phyloP scores from a whole-genome alignment of 2,113 vertebrate genomes.

The Harpagus bidentatus region DNA sequence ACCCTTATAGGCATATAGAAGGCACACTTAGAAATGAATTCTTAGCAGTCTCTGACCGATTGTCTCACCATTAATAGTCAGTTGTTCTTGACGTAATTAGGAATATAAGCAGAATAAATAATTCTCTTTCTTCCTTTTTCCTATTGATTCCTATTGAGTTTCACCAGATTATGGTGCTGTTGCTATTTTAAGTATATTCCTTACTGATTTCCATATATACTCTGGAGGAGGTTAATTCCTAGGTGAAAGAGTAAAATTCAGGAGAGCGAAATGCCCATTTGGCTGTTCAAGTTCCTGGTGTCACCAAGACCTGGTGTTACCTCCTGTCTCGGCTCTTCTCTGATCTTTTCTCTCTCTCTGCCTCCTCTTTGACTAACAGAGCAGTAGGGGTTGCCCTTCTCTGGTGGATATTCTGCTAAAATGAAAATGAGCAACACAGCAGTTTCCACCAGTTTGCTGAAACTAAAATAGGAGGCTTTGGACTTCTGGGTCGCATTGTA shows the following conservation, averaged over 20 bases:
- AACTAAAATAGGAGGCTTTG: background rate
- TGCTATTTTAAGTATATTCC: background rate
- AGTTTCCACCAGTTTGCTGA: background rate
- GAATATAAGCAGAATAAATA: background rate
- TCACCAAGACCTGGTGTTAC: background rate
- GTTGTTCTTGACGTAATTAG: background rate
- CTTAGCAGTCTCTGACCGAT: background rate
- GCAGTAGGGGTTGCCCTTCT: background rate
- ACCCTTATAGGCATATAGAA: background rate
- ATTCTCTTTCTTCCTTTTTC: background rate
- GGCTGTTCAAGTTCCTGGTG: rapidly evolving
- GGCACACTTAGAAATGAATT: background rate
- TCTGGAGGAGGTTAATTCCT: background rate
- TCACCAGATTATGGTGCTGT: background rate
- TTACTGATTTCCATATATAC: background rate
- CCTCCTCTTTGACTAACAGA: background rate
- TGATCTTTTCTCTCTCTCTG: background rate
- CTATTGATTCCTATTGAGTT: background rate
- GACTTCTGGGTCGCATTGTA: background rate
- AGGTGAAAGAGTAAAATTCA: background rate
- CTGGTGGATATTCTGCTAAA: background rate
- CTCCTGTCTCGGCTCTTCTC: background rate
- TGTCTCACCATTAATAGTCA: background rate
- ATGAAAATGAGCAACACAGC: background rate
- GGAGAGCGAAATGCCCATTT: background rate